phyloP scores from a whole-genome alignment of 2,797 vertebrate genomes.

The Channallabes apus region DNA sequence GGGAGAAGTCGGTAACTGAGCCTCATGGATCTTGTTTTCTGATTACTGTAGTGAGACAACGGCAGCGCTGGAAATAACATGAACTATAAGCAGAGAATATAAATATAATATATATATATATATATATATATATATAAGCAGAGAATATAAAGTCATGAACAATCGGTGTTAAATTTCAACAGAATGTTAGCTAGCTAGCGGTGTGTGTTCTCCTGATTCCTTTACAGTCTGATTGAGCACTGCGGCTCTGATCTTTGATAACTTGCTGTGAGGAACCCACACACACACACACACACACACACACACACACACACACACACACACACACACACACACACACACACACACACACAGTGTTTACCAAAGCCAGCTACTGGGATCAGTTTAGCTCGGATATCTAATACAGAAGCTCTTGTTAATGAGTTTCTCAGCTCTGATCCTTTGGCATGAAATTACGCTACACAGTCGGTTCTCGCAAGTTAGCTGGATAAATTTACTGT shows the following conservation, averaged over 20 bases:
- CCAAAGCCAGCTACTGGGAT: not conserved
- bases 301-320: not conserved
- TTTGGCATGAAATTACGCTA: not conserved
- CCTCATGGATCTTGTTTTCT: not conserved
- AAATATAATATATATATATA: too few species aligned
- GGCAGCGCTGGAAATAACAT: not conserved
- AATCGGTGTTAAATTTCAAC: too few species aligned
- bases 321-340: too few species aligned
- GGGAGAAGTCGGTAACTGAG: not conserved
- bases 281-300: not conserved
- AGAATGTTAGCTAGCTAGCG: not conserved
- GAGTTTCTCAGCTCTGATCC: not conserved
- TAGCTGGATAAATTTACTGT: not conserved
- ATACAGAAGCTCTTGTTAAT: not conserved
- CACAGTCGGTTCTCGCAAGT: not conserved
- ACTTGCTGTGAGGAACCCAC: not conserved
- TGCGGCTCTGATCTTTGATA: not conserved
- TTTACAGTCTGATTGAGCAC: not conserved
- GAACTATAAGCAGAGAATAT: not conserved
- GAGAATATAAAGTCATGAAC: constrained; percentile 1
- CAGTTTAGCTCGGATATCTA: not conserved
- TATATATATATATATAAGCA: too few species aligned
- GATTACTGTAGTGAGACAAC: not conserved
- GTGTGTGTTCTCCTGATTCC: not conserved
- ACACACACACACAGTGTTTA: not conserved